These are phyloP conservation scores for Cossypha dichroa DNA, from an alignment of 2,797 vertebrate species.

Conservation along the genomic window DNA sequence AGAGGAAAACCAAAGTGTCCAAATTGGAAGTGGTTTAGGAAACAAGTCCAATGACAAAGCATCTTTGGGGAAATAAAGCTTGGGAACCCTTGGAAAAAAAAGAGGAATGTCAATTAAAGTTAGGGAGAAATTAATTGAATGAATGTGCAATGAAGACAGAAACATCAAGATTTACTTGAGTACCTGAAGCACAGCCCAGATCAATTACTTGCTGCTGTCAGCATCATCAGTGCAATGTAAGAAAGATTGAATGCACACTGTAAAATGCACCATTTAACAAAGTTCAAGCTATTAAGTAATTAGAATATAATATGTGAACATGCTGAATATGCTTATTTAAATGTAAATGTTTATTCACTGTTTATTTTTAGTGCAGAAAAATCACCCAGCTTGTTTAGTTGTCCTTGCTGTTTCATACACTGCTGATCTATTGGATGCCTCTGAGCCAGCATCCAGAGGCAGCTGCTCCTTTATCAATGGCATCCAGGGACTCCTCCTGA, in stretches of 20 bases:
- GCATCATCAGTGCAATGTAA: conserved; percentile 2
- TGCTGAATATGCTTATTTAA: conserved; percentile 37
- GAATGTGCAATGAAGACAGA: neutral
- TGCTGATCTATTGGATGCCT: neutral
- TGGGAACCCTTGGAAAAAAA: conserved; percentile 31
- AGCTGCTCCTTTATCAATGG: neutral
- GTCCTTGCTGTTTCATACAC: conserved; percentile 8
- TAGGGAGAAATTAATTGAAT: conserved; percentile 42
- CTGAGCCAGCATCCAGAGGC: neutral
- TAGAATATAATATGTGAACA: conserved; percentile 59
- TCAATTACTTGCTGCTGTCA: conserved; percentile 57
- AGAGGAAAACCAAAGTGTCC: neutral
- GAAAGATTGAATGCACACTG: conserved; percentile 40
- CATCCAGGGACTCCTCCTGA: neutral
- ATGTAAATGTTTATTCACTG: conserved; percentile 47
- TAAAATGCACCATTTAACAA: conserved; percentile 46
- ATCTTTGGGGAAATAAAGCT: neutral
- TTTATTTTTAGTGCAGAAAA: conserved; percentile 50
- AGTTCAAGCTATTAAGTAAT: conserved; percentile 59
- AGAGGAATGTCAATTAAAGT: conserved; percentile 24
- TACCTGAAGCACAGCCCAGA: conserved; percentile 58
- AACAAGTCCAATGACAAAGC: conserved; percentile 11
- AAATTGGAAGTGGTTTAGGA: neutral
- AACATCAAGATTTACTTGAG: conserved; percentile 44
- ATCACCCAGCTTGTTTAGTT: conserved; percentile 22